Evolutionary conservation across 2,113 vertebrate species (phyloP).

Genomic region (Ictalurus punctatus): DNA sequence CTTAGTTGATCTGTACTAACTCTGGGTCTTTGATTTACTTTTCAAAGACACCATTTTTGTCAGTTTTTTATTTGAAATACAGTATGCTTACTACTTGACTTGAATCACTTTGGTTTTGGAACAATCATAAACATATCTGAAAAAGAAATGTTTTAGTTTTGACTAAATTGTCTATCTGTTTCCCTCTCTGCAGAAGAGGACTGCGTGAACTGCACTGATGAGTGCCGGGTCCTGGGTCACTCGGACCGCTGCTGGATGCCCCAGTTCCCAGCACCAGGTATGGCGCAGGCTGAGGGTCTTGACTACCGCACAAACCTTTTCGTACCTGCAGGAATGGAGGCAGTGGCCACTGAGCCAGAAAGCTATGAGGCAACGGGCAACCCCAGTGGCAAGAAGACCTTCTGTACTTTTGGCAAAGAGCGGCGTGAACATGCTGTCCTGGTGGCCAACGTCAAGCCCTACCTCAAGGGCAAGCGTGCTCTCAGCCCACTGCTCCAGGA

Average conservation of each 20-base stretch:
- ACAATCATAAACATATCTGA: not conserved
- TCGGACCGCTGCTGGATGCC: slow-evolving; percentile 99
- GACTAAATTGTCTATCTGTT: slow-evolving; percentile 16
- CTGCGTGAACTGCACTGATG: slow-evolving; percentile 98
- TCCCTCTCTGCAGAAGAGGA: slow-evolving; percentile 88
- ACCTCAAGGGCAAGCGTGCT: slow-evolving; percentile 98
- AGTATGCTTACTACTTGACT: not conserved
- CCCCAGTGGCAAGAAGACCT: slow-evolving; percentile 97
- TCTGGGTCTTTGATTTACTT: not conserved
- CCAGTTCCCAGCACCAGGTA: slow-evolving; percentile 83
- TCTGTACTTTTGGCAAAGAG: slow-evolving; percentile 99
- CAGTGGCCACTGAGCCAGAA: slow-evolving; percentile 88
- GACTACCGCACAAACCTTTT: slow-evolving; percentile 99
- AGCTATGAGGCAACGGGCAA: slow-evolving; percentile 93
- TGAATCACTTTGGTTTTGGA: too few species aligned
- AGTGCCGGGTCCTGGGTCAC: slow-evolving; percentile 98
- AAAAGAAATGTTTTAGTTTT: not conserved
- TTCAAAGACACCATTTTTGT: not conserved
- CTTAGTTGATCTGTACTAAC: not conserved
- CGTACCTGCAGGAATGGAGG: slow-evolving; percentile 92
- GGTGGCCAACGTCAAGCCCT: slow-evolving; percentile 99
- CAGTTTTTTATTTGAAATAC: not conserved
- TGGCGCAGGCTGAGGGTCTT: slow-evolving; percentile 88
- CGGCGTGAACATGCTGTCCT: slow-evolving; percentile 98
- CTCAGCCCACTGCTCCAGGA: slow-evolving; percentile 97